Evolutionary conservation across 2,797 vertebrate species (phyloP), one percentile per base, ranked within the genome.

Genomic region (Syngnathus rostellatus): DNA sequence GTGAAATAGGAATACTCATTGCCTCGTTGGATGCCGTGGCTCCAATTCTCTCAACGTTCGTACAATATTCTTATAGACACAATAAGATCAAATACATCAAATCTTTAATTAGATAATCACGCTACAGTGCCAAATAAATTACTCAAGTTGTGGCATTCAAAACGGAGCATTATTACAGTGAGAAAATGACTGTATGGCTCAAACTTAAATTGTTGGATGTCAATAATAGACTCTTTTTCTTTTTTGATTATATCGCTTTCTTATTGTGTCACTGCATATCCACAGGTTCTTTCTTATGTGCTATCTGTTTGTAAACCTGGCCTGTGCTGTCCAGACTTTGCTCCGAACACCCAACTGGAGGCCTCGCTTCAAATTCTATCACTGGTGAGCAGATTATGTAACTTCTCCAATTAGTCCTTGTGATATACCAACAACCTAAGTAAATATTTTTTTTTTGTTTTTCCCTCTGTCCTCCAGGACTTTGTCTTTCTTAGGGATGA

Each of bases 201-300:
- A 46, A 46, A 17, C 12, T 16, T 12, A 6, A 46, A 46, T 46
- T 46, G 12, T 46, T 46, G 1, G 5, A 17, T 46, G 43, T 10
- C 43, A 45, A 11, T 11, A 11, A 2, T 8, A 11, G 41, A 9
- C 45, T 46, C 17, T 46, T 46, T 14, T 16, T 17, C 17, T 14
- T 16, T 46, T 16, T 6, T 46, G 4, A 43, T 43, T 11, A 43
- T 43, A 10, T 43, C n/a, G 12, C 10, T 21, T 41, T 4, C 0
- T 43, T 51, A 39, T 62, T 19, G 1, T 66, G 11, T 41, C n/a
- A 38, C 61, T 25, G 63, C 59, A 41, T 61, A 41, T 61, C 0
- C 70, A 50, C 45, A 98, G 96, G 95, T 97, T 98, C 83, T 98
- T 98, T 86, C 92, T 98, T 69, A 98, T 98, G 96, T 98, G 95